Base-by-base conservation (phyloP, 2,888 invertebrate genomes). In the Hemithea aestivaria region DNA sequence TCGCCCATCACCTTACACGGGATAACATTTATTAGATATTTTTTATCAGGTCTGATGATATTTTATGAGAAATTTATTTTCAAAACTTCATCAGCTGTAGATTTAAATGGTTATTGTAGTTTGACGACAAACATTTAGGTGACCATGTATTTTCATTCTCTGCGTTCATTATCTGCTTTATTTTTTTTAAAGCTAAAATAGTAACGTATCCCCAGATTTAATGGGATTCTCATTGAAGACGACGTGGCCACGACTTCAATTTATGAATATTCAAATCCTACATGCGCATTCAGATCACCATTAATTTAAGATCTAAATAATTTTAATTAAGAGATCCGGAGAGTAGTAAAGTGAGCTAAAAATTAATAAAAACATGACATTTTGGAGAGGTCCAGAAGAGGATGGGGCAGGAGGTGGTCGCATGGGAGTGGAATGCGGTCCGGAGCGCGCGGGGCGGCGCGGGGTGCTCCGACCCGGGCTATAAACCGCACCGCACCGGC, bases 391-490 rank as follows among this genome's bases (percentile, higher is more conserved):
- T 76, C 74, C 78, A 72, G 75, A 56, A 67, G 68, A 72, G 70
- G 71, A 69, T 68, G 66, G 33, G 36, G 44, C 71, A 71, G 75
- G 72, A 73, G 66, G 73, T 74, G 73, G 83, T 79, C 82, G 83
- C 81, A 81, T 87, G 85, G 85, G 85, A 87, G 85, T 73, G 85
- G 85, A 87, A 87, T 87, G 85, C 80, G 81, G 85, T 85, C 75
- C 78, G 71, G 72, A 75, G 62, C 62, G 64, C 56, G 53, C 48
- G 53, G 50, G 51, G 53, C 38, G 48, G 51, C 45, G 58, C 49
- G 50, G 39, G 58, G 48, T 52, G 57, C 45, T 48, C 48, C 56
- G 57, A 16, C 60, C 64, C 71, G 73, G 73, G 74, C 77, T 77
- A 77, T 80, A 79, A 81, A 79, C 78, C 72, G 75, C 56, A 54